A percentile compares a stretch with the other conserved stretches of the same genome.
phyloP scores from a whole-genome alignment of 92 coral and sea anemone species.

The Montipora capitata region DNA sequence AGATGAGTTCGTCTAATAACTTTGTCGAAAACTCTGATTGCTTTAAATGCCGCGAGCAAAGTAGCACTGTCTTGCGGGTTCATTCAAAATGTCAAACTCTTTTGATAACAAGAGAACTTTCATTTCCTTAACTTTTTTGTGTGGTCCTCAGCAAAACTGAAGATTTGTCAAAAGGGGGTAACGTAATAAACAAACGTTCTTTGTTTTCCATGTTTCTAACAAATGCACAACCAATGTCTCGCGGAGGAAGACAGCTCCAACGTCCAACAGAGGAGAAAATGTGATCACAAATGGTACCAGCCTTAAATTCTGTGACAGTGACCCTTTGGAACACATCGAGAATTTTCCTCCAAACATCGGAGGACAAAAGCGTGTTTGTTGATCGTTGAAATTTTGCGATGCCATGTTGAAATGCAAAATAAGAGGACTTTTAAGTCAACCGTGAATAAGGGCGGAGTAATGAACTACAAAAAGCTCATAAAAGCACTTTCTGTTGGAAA shows the following conservation, averaged over 20 bases:
- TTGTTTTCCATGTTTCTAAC: constrained; percentile 2
- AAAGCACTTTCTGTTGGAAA: constrained; percentile 26
- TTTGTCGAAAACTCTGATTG: neutral
- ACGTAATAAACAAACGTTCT: constrained; percentile 32
- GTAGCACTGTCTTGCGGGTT: neutral
- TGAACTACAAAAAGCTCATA: constrained; percentile 10
- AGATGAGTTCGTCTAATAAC: constrained; percentile 51
- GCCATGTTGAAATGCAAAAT: constrained; percentile 33
- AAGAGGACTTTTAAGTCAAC: constrained; percentile 49
- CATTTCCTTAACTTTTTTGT: neutral
- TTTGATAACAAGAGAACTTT: neutral
- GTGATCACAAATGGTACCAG: neutral
- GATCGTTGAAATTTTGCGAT: neutral
- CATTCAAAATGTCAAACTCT: neutral
- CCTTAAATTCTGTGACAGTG: neutral
- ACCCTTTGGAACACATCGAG: neutral
- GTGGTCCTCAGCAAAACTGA: no score
- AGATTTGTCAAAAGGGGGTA: neutral
- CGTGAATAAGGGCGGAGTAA: constrained; percentile 51
- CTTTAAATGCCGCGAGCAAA: neutral
- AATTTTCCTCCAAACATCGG: constrained; percentile 9
- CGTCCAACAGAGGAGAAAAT: neutral
- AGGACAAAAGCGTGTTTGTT: constrained; percentile 8
- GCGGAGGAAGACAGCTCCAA: neutral
- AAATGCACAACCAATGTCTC: neutral